Conservation (phyloP, 2,113 vertebrate genomes). For the Dromas ardeola region DNA sequence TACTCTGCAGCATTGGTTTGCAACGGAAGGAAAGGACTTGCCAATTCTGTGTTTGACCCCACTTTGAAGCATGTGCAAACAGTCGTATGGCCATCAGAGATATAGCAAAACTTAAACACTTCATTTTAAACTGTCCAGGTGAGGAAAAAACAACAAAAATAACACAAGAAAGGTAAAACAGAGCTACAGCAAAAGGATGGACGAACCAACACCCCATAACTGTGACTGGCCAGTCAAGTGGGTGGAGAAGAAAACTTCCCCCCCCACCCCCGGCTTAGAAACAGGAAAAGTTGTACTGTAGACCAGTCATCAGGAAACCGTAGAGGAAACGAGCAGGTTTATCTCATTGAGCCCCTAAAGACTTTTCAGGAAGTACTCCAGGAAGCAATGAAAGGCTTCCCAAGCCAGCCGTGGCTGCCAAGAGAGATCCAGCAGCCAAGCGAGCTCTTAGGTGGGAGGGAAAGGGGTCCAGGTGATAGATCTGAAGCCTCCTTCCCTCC, state of each 20-base stretch:
- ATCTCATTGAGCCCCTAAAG: constrained; percentile 23
- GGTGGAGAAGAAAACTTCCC: not conserved
- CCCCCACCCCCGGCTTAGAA: not conserved
- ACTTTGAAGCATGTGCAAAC: not conserved
- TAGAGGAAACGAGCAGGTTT: constrained; percentile 31
- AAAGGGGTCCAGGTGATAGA: constrained; percentile 5
- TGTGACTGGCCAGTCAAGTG: not conserved
- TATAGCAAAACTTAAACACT: not conserved
- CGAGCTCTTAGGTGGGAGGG: not conserved
- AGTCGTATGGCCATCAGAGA: not conserved
- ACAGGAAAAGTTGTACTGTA: not conserved
- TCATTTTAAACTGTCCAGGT: not conserved
- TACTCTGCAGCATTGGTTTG: not conserved
- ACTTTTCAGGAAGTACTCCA: constrained; percentile 47
- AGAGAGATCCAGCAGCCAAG: not conserved
- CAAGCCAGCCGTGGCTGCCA: not conserved
- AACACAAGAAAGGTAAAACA: not conserved
- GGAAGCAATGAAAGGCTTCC: constrained; percentile 64
- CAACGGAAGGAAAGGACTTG: not conserved
- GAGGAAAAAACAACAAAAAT: not conserved
- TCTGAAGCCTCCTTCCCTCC: not conserved
- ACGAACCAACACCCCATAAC: accelerated
- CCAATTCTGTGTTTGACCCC: not conserved
- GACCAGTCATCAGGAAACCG: constrained; percentile 34
- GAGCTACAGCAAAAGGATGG: not conserved